phyloP scores from a whole-genome alignment of 1,140 invertebrate genomes.

The Drosophila pachea region DNA sequence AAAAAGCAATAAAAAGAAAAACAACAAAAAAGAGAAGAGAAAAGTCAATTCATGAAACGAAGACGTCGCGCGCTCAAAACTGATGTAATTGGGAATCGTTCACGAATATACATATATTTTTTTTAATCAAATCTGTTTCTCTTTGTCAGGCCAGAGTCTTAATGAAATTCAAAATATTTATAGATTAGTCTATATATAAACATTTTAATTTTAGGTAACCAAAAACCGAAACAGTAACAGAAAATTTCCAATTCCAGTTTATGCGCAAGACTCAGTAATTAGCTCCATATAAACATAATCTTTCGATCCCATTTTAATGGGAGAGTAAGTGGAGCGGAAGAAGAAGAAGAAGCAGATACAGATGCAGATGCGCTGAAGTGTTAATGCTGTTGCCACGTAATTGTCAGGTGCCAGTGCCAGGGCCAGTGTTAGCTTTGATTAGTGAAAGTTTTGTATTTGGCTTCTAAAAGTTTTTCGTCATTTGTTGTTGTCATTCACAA shows the following conservation, averaged over 20 bases:
- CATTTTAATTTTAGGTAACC: no score
- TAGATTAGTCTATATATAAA: no score
- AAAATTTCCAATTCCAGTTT: no score
- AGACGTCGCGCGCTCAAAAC: slow-evolving; percentile 11
- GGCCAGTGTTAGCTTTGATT: slow-evolving; percentile 41
- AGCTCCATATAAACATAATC: no score
- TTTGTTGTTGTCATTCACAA: slow-evolving; percentile 38
- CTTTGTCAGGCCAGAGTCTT: no score
- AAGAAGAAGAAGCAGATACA: no score
- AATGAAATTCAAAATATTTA: no score
- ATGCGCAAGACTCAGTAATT: no score
- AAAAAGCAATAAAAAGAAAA: slow-evolving; percentile 9
- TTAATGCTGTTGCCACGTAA: slow-evolving; percentile 58
- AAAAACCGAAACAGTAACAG: no score
- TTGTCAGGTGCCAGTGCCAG: slow-evolving; percentile 30
- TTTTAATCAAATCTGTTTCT: no score
- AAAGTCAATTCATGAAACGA: background rate
- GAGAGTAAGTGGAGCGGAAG: background rate
- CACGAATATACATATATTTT: no score
- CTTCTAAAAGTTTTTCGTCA: slow-evolving; percentile 10
- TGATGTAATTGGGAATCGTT: background rate
- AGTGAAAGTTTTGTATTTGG: slow-evolving; percentile 64
- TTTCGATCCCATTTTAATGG: no score
- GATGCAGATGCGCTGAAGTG: slow-evolving; percentile 31
- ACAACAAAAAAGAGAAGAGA: slow-evolving; percentile 14